These are phyloP conservation scores for Enteromius radiatus DNA, from an alignment of 2,797 vertebrate genomes.

Conservation along the genomic window DNA sequence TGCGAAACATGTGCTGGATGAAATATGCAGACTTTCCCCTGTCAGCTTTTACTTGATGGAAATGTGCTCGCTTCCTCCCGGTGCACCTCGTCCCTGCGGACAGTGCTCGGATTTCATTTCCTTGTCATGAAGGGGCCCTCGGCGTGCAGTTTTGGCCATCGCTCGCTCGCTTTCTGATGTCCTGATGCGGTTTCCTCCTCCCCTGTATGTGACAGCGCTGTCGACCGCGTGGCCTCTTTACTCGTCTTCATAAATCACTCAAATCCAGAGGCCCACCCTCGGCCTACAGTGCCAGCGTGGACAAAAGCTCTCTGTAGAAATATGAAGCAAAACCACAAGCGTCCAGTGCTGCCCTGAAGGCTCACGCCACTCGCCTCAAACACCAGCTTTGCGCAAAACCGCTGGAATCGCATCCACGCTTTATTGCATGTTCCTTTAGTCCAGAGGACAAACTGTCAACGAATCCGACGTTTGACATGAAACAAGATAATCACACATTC, in stretches of 20 bases:
- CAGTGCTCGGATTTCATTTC: conserved; percentile 44
- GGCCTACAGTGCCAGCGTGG: conserved; percentile 37
- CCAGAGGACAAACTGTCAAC: conserved; percentile 54
- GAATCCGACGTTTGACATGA: conserved; percentile 58
- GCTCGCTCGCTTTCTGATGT: conserved; percentile 45
- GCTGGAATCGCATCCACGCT: conserved; percentile 53
- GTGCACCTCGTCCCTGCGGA: conserved; percentile 36
- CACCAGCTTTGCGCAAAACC: conserved; percentile 65
- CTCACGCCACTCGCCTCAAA: conserved; percentile 55
- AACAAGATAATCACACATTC: conserved; percentile 63
- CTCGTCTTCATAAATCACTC: conserved; percentile 63
- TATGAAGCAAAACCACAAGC: conserved; percentile 40
- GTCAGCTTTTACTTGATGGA: conserved; percentile 57
- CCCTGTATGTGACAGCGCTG: conserved; percentile 48
- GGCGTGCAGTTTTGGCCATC: conserved; percentile 34
- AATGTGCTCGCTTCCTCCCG: conserved; percentile 57
- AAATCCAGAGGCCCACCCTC: conserved; percentile 42
- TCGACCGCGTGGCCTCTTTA: conserved; percentile 43
- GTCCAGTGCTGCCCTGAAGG: conserved; percentile 54
- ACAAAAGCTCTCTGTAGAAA: conserved; percentile 63
- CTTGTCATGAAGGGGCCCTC: conserved; percentile 47
- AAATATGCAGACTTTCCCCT: conserved; percentile 43
- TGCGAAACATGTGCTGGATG: conserved; percentile 35
- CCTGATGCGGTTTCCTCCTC: conserved; percentile 44
- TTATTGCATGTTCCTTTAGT: conserved; percentile 53